Evolutionary conservation across 2,888 invertebrate species (phyloP).

Genomic region (Megastigmus dorsalis): DNA sequence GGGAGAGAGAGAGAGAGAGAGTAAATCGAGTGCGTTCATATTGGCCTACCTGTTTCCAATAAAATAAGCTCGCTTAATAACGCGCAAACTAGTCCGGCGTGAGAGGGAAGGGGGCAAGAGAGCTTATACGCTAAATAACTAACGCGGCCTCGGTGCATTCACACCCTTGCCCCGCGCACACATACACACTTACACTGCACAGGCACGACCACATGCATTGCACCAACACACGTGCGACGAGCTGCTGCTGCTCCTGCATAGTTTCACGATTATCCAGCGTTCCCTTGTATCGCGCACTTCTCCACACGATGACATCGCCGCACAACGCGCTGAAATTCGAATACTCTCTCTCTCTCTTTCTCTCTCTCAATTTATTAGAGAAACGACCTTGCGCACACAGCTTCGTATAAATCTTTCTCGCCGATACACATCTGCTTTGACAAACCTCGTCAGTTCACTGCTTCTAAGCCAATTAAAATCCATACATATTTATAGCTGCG

Average conservation of each 20-base stretch:
- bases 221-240: too few species aligned
- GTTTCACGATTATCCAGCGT: constrained; percentile 61
- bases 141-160: constrained; percentile 40
- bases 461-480: constrained; percentile 29
- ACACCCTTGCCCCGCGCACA: constrained; percentile 12
- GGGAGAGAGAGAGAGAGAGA: too few species aligned
- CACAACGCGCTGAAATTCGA: constrained; percentile 23
- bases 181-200: neutral
- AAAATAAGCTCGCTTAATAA: constrained; percentile 63
- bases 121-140: constrained; percentile 50
- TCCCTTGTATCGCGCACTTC: neutral
- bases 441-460: neutral
- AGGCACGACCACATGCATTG: too few species aligned
- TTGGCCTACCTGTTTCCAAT: constrained; percentile 61
- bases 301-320: neutral
- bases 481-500: constrained; percentile 29
- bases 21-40: too few species aligned
- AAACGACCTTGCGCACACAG: constrained; percentile 24
- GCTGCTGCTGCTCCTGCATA: constrained; percentile 58
- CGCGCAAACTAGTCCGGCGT: constrained; percentile 59
- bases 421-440: constrained; percentile 21
- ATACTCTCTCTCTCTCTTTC: too few species aligned
- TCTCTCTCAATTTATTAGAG: constrained; percentile 46
- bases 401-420: constrained; percentile 43
- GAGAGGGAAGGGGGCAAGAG: constrained; percentile 23